Conservation (phyloP, 2,797 vertebrate species). For the Paguma larvata region DNA sequence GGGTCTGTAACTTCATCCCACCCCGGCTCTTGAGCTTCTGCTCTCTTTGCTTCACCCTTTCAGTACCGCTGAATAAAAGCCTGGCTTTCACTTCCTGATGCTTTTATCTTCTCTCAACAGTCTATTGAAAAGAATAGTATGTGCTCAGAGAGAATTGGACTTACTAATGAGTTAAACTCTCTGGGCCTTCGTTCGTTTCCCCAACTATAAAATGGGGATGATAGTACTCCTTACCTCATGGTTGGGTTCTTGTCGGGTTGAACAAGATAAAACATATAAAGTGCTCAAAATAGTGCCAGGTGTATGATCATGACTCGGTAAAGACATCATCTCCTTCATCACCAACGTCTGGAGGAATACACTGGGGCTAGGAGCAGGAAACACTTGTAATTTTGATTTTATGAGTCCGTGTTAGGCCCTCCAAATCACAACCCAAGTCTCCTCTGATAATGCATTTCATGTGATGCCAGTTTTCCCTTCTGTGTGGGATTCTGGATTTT, state of each 20-base stretch:
- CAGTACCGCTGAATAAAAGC: conserved; percentile 27
- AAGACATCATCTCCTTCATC: not conserved
- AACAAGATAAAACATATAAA: not conserved
- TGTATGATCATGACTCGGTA: not conserved
- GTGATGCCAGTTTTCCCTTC: not conserved
- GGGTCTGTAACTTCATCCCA: not conserved
- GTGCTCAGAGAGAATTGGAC: not conserved
- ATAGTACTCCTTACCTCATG: not conserved
- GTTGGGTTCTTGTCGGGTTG: not conserved
- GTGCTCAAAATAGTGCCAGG: not conserved
- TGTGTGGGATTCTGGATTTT: not conserved
- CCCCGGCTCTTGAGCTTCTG: not conserved
- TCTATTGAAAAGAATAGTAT: not conserved
- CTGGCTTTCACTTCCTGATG: not conserved
- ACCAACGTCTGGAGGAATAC: not conserved
- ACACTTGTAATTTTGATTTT: not conserved
- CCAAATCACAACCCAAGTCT: not conserved
- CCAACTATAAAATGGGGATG: conserved; percentile 12
- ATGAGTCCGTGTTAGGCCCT: not conserved
- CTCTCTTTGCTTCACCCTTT: not conserved
- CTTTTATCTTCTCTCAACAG: conserved; percentile 11
- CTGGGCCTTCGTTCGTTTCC: not conserved
- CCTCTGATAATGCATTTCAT: not conserved
- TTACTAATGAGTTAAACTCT: not conserved
- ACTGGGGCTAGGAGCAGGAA: not conserved